Base-by-base conservation (phyloP, 2,113 vertebrate genomes). In the Tetrao urogallus region DNA sequence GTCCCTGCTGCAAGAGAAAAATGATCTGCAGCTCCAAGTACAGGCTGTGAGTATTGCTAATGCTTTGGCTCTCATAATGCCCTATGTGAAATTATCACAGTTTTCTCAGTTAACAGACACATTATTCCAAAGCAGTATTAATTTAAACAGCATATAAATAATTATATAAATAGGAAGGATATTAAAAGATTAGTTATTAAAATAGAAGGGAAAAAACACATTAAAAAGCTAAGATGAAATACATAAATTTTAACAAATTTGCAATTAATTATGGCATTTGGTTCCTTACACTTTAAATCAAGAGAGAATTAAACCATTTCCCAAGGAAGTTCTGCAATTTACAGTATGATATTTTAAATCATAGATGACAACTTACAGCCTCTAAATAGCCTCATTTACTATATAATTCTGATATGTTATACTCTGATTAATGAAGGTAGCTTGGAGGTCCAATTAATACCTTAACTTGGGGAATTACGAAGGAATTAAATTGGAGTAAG, bases 1-100 rank as follows among this genome's bases (percentile, higher is more conserved):
- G 21, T 54, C 97, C n/a, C 50, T 99, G 3, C 42, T 98, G 42
- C 98, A 99, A 79, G 98, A 99, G 76, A 99, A 99, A 92, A 99
- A 99, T 2, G 98, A 99, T 9, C 82, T 99, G 18, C 97, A 98
- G 45, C 98, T 99, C 71, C 98, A 99, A 95, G 98, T 99, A 38
- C 98, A 99, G 82, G 94, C 98, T 6, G 98, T 99, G 92, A 97
- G 97, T 95, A 61, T 66, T 40, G 40, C 40, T 40, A 40, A 40
- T 40, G 40, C 40, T 40, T 40, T 40, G 40, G 40, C 40, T 40
- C 40, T 40, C 40, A 40, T 40, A 40, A 40, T 40, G 40, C 40
- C 40, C 40, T 40, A 40, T 40, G 40, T 40, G 40, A 40, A 40
- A 40, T 40, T 40, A 40, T 54, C 7, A 4, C 11, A 65, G 47